A percentile compares a stretch with the other conserved stretches of the same genome.
These are phyloP conservation scores for Myrmecophaga tridactyla DNA, from an alignment of 2,113 vertebrate species.

Conservation along the genomic window DNA sequence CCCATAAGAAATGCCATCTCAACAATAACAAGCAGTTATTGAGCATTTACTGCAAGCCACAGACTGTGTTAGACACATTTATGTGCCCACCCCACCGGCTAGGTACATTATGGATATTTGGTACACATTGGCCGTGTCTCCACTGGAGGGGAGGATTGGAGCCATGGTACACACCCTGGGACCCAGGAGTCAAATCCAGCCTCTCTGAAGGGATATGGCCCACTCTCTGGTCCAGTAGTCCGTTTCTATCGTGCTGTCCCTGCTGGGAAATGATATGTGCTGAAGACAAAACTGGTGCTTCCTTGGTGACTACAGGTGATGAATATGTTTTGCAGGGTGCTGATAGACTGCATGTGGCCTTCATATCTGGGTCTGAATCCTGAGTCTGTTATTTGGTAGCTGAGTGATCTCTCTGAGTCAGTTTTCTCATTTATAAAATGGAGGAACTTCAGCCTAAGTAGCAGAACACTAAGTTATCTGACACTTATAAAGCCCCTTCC, in stretches of 20 bases:
- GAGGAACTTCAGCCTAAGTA: background rate
- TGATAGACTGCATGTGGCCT: background rate
- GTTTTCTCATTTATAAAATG: background rate
- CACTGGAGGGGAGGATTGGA: too few relatives aligned
- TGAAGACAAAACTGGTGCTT: background rate
- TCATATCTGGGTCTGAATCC: background rate
- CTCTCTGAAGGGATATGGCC: background rate
- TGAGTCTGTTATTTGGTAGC: background rate
- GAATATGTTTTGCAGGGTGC: background rate
- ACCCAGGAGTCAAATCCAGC: accelerated
- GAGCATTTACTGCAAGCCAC: background rate
- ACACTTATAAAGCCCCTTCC: background rate
- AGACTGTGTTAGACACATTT: accelerated
- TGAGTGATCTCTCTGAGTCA: background rate
- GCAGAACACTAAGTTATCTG: background rate
- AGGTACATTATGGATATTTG: accelerated
- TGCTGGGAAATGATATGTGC: background rate
- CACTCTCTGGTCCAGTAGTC: background rate
- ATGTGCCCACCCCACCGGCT: accelerated
- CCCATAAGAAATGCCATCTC: background rate
- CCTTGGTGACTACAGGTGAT: background rate
- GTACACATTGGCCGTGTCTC: accelerated
- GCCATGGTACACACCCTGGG: background rate
- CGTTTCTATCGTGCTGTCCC: background rate
- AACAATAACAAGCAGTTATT: accelerated